phyloP scores from a whole-genome alignment of 1,140 invertebrate species.

The Ceratina australensis region DNA sequence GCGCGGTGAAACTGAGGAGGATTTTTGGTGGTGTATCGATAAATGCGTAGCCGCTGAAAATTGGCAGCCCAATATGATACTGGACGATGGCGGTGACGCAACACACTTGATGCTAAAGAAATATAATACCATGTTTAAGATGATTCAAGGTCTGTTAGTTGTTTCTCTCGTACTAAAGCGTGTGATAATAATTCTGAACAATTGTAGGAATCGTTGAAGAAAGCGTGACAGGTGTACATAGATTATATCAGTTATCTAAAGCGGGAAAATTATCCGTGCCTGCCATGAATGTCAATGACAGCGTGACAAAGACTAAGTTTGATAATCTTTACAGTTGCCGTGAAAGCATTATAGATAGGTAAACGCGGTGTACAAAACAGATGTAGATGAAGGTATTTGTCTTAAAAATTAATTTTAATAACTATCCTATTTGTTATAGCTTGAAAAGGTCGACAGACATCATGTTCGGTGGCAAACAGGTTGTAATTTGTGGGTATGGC shows the following conservation, averaged over 20 bases:
- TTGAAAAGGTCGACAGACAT: conserved; percentile 97
- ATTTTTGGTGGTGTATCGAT: conserved; percentile 99
- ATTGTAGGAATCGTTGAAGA: conserved; percentile 96
- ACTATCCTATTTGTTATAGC: conserved; percentile 78
- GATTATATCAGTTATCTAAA: conserved; percentile 97
- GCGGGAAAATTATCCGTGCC: conserved; percentile 96
- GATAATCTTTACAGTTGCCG: conserved; percentile 97
- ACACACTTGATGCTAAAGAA: conserved; percentile 98
- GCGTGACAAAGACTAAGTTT: conserved; percentile 99
- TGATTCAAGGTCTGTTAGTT: conserved; percentile 89
- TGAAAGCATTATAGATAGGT: conserved; percentile 94
- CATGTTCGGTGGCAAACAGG: conserved; percentile 99
- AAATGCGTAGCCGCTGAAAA: conserved; percentile 93
- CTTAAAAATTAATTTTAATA: neutral
- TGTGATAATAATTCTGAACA: neutral
- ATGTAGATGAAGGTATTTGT: neutral
- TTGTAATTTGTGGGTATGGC: conserved; percentile 97
- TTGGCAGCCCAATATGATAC: conserved; percentile 99
- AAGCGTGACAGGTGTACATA: conserved; percentile 97
- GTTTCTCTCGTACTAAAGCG: neutral
- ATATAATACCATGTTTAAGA: conserved; percentile 96
- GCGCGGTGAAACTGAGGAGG: conserved; percentile 97
- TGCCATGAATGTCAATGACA: conserved; percentile 99
- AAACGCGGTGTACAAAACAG: conserved; percentile 68
- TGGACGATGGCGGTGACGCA: conserved; percentile 98